Conservation (phyloP, 2,113 vertebrate genomes). For the Leptocoma aspasia region DNA sequence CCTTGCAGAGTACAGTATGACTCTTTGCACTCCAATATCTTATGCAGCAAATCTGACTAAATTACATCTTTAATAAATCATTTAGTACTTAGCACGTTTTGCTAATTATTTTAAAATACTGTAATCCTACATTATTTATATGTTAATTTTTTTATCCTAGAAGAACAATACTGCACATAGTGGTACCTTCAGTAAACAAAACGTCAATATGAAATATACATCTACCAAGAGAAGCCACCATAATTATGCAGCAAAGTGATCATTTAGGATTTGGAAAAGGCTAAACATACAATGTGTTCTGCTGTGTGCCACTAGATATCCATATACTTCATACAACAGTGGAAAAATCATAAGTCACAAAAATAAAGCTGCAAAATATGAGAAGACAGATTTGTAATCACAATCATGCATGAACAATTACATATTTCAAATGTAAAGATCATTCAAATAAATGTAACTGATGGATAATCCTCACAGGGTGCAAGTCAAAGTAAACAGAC, state of each 20-base stretch:
- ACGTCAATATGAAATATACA: conserved; percentile 21
- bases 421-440: conserved; percentile 79
- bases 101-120: conserved; percentile 68
- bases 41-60: conserved; percentile 47
- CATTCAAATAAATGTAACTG: conserved; percentile 80
- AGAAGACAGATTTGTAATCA: conserved; percentile 59
- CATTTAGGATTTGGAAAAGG: conserved; percentile 41
- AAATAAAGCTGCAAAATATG: conserved; percentile 28
- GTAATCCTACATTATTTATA: conserved; percentile 62
- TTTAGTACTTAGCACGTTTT: conserved; percentile 53
- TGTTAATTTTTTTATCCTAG: conserved; percentile 53
- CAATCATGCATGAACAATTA: conserved; percentile 77
- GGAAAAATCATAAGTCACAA: conserved; percentile 35
- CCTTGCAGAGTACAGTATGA: conserved; percentile 26
- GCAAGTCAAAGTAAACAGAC: conserved; percentile 84
- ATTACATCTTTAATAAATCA: conserved; percentile 62
- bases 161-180: conserved; percentile 28
- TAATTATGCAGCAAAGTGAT: conserved; percentile 45
- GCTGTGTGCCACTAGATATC: conserved; percentile 13
- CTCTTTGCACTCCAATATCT: conserved; percentile 37
- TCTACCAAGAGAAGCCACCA: conserved; percentile 2
- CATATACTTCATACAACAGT: conserved; percentile 1
- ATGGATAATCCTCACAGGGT: conserved; percentile 78
- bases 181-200: conserved; percentile 46
- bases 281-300: conserved; percentile 30